Conservation (phyloP, 1,140 invertebrate species). For the Leptinotarsa texana region DNA sequence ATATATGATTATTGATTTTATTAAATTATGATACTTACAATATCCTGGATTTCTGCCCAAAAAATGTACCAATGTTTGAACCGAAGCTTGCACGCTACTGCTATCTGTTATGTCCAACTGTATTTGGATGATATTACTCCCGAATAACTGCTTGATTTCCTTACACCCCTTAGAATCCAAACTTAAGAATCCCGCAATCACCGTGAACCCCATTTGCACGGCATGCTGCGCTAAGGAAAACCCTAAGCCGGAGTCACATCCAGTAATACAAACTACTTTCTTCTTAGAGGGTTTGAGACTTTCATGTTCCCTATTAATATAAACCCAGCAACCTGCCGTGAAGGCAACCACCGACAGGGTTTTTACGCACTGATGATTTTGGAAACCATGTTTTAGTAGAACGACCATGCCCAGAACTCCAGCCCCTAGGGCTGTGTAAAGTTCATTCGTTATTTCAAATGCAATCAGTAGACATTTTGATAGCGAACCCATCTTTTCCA, state of each 20-base stretch:
- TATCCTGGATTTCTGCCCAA: constrained; percentile 54
- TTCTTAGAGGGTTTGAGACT: constrained; percentile 40
- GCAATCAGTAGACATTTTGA: constrained; percentile 36
- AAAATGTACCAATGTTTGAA: constrained; percentile 44
- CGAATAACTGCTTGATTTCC: constrained; percentile 49
- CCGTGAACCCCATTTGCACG: constrained; percentile 63
- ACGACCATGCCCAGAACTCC: constrained; percentile 47
- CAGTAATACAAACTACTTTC: constrained; percentile 71
- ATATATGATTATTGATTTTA: too few species aligned
- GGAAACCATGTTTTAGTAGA: constrained; percentile 45
- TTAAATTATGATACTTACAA: constrained; percentile 56
- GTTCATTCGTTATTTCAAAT: constrained; percentile 52
- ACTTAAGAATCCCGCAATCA: constrained; percentile 72
- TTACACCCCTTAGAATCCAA: constrained; percentile 53
- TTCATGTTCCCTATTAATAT: constrained; percentile 37
- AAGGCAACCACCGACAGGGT: constrained; percentile 41
- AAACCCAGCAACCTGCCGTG: constrained; percentile 46
- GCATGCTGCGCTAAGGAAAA: constrained; percentile 70
- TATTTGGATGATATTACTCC: constrained; percentile 57
- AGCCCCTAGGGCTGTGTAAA: constrained; percentile 47
- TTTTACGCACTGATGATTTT: constrained; percentile 41
- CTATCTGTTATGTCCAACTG: constrained; percentile 71
- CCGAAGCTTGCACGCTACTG: constrained; percentile 61
- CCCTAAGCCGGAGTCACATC: constrained; percentile 84
- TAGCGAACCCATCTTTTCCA: constrained; percentile 37